Percentiles rank a stretch among this genome's conserved stretches.
Conservation (phyloP, 2,888 invertebrate genomes). For the Xanthia togata region DNA sequence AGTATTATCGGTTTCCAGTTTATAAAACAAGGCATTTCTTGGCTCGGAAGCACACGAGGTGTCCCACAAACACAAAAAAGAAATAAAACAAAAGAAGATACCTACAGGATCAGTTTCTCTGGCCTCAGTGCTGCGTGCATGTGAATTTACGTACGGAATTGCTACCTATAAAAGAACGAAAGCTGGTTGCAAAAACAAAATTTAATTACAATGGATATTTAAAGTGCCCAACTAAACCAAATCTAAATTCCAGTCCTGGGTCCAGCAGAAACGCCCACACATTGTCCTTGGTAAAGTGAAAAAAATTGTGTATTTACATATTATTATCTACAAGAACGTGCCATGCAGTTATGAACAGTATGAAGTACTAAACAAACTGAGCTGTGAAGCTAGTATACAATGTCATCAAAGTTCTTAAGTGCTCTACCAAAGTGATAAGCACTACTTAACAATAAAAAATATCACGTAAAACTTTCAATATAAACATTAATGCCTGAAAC, state of each 20-base stretch:
- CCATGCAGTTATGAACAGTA: constrained; percentile 53
- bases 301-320: constrained; percentile 31
- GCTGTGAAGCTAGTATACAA: constrained; percentile 32
- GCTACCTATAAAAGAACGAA: constrained; percentile 92
- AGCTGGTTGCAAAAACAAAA: constrained; percentile 89
- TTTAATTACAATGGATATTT: constrained; percentile 64
- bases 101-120: constrained; percentile 93
- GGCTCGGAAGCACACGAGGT: constrained; percentile 27
- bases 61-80: constrained; percentile 64
- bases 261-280: constrained; percentile 73
- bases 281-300: constrained; percentile 28
- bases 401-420: constrained; percentile 17
- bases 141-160: constrained; percentile 90
- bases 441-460: constrained; percentile 18
- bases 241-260: constrained; percentile 13
- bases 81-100: constrained; percentile 87
- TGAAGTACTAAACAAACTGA: constrained; percentile 35
- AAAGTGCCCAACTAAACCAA: constrained; percentile 36
- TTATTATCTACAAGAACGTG: constrained; percentile 54
- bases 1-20: background rate
- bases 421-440: constrained; percentile 33
- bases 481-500: constrained; percentile 34
- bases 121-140: constrained; percentile 85
- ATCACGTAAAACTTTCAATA: constrained; percentile 14
- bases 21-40: constrained; percentile 46